Evolutionary conservation across 2,888 invertebrate genomes (phyloP), one percentile per base, ranked within the genome.

Genomic region (Bimastos eiseni): DNA sequence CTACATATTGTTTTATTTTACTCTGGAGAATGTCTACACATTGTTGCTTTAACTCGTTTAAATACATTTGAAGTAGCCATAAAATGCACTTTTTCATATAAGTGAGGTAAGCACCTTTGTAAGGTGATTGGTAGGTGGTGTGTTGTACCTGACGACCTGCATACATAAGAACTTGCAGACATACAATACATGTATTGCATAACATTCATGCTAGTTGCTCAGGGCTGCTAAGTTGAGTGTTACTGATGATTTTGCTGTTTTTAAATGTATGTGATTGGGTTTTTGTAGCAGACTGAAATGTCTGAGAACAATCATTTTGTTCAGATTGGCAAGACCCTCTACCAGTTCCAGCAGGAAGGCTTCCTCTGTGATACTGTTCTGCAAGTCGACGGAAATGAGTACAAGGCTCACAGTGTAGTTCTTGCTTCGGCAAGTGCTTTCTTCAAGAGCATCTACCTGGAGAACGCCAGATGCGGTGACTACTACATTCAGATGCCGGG

Each of bases 401-500:
- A 49, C 34, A n/a, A 37, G 37, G 89, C 89, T 8, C 89, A 89
- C 70, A 89, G 89, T 15, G 89, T 89, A 8, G 49, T 89, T 44
- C 89, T 89, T 33, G 89, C 89, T 19, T 49, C 89, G 19, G 89
- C 89, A 34, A 90, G 90, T 13, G 37, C 89, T 19, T 90, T 91
- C 83, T 90, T 91, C 55, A 89, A 91, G 44, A 83, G 90, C 24
- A 49, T 91, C 36, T 90, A 89, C 88, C 55, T 86, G 34, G 90
- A 91, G 90, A 88, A 91, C 83, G 44, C 84, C 30, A 34, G 83
- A 24, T 90, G 89, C 15, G 91, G 90, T 30, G 86, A 83, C 83
- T 91, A 91, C 90, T 91, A 91, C 91, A 91, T 91, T 41, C 37
- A 89, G 84, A 49, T 91, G 90, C 91, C 91, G 8, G 91, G 91